Evolutionary conservation across 2,888 invertebrate species (phyloP).

Genomic region (Philereme vetulata): DNA sequence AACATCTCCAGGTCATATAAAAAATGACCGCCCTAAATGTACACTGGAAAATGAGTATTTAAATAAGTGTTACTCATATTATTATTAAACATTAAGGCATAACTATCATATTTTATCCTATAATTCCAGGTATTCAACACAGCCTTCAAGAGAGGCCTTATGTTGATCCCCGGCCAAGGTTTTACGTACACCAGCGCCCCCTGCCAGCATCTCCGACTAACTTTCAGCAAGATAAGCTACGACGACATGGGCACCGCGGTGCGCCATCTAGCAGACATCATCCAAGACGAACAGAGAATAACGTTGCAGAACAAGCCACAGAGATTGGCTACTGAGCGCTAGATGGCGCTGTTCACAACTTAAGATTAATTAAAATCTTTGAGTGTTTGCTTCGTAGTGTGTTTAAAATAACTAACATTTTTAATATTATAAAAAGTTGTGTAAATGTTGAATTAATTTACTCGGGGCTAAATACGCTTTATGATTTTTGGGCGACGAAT

Average conservation of each 20-base stretch:
- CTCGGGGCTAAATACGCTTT: too few species aligned
- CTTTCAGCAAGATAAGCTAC: slow-evolving; percentile 87
- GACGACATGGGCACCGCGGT: slow-evolving; percentile 87
- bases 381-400: too few species aligned
- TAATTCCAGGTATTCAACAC: slow-evolving; percentile 71
- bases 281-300: slow-evolving; percentile 81
- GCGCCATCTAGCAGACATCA: slow-evolving; percentile 83
- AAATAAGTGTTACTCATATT: too few species aligned
- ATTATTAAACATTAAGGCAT: background rate
- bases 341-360: slow-evolving; percentile 41
- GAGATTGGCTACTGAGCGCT: slow-evolving; percentile 52
- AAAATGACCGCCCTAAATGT: too few species aligned
- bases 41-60: too few species aligned
- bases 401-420: too few species aligned
- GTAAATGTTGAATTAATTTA: too few species aligned
- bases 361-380: background rate
- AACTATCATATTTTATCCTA: background rate
- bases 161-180: slow-evolving; percentile 89
- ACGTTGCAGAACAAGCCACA: slow-evolving; percentile 45
- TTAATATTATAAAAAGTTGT: too few species aligned
- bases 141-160: slow-evolving; percentile 87
- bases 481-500: too few species aligned
- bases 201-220: slow-evolving; percentile 87
- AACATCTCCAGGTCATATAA: too few species aligned
- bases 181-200: slow-evolving; percentile 86